phyloP scores from a whole-genome alignment of 1,140 invertebrate species.

The Hestina assimilis region DNA sequence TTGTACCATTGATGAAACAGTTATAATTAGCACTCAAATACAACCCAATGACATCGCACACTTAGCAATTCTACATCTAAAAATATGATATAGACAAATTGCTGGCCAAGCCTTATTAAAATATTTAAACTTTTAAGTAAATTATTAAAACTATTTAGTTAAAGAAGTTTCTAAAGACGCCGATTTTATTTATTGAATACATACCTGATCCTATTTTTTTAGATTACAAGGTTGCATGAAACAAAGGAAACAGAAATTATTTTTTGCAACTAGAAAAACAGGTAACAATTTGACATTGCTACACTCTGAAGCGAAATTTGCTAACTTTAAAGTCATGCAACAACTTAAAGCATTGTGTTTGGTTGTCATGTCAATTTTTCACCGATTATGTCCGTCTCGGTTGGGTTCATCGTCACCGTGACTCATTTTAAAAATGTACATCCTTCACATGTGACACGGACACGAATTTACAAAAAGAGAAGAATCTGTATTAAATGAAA shows the following conservation, averaged over 20 bases:
- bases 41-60: slow-evolving; percentile 26
- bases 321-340: slow-evolving; percentile 14
- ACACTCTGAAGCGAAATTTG: slow-evolving; percentile 7
- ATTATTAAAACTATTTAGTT: slow-evolving; percentile 10
- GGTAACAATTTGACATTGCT: slow-evolving; percentile 6
- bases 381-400: slow-evolving; percentile 34
- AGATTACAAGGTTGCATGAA: slow-evolving; percentile 46
- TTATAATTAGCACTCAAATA: slow-evolving; percentile 23
- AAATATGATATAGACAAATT: slow-evolving; percentile 14
- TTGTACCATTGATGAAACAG: slow-evolving; percentile 16
- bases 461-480: background rate
- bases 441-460: background rate
- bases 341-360: slow-evolving; percentile 40
- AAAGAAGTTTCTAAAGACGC: background rate
- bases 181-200: slow-evolving; percentile 24
- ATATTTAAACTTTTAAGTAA: slow-evolving; percentile 1
- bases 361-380: slow-evolving; percentile 42
- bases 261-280: background rate
- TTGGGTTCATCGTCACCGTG: background rate
- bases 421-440: background rate
- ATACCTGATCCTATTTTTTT: slow-evolving; percentile 60
- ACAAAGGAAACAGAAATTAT: slow-evolving; percentile 39
- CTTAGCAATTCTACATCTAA: slow-evolving; percentile 25
- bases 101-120: slow-evolving; percentile 23
- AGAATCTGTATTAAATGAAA: background rate